A percentile compares a stretch with the other conserved stretches of the same genome.
Evolutionary conservation across 2,888 invertebrate genomes (phyloP).

Genomic region (Diarsia dahlii): DNA sequence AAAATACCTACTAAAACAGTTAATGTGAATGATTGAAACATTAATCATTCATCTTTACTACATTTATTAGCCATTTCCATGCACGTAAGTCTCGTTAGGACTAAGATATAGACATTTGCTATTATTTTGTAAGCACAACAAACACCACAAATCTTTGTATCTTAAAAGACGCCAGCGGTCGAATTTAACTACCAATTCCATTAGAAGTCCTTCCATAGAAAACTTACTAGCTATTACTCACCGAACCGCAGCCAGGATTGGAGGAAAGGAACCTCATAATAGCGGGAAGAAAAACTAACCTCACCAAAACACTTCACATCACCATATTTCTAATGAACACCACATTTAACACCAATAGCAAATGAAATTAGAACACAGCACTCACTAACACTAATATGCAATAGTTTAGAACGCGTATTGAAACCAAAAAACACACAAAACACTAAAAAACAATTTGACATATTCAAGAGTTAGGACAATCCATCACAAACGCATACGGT

Average conservation of each 20-base stretch:
- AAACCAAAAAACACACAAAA: conserved; percentile 77
- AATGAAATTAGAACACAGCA: conserved; percentile 55
- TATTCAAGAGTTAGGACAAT: conserved; percentile 75
- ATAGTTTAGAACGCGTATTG: conserved; percentile 54
- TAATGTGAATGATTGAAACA: neutral
- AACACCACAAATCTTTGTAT: conserved; percentile 48
- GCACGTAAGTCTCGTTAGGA: conserved; percentile 44
- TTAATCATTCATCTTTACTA: neutral
- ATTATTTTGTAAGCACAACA: conserved; percentile 37
- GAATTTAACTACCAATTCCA: conserved; percentile 37
- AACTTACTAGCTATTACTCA: conserved; percentile 88
- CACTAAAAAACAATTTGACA: conserved; percentile 85
- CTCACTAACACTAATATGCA: conserved; percentile 41
- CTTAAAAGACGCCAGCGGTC: conserved; percentile 3
- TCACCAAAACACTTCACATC: conserved; percentile 79
- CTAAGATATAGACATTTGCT: conserved; percentile 51
- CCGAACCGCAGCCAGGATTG: conserved; percentile 83
- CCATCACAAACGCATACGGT: conserved; percentile 66
- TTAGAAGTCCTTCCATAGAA: conserved; percentile 81
- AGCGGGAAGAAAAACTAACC: conserved; percentile 90
- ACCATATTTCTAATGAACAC: conserved; percentile 67
- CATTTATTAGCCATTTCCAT: conserved; percentile 56
- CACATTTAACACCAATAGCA: conserved; percentile 38
- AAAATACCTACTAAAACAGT: conserved; percentile 4
- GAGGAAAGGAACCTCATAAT: conserved; percentile 76